These are phyloP conservation scores for Numenius arquata DNA, from an alignment of 2,113 vertebrate species.

Conservation along the genomic window DNA sequence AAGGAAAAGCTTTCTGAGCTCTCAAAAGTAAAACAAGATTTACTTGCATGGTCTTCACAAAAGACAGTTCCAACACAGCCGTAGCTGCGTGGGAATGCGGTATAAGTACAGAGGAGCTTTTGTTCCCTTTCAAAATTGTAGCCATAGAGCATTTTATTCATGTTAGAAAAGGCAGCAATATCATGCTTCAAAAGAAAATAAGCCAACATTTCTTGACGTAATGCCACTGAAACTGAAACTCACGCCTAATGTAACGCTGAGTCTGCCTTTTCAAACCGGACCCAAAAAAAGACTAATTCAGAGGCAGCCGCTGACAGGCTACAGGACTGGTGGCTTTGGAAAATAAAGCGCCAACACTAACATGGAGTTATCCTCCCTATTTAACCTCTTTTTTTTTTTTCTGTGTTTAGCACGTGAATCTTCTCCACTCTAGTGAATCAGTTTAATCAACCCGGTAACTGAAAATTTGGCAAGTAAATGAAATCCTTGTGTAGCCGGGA, in stretches of 20 bases:
- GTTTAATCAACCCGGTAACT: not conserved
- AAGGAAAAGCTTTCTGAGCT: not conserved
- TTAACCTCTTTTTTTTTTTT: not conserved
- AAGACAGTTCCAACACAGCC: not conserved
- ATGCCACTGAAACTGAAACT: not conserved
- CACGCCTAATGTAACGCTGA: not conserved
- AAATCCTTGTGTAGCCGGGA: not conserved
- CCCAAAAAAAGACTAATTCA: not conserved
- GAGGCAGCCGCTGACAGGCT: not conserved
- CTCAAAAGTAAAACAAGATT: not conserved
- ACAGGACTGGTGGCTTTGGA: not conserved
- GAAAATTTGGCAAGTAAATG: not conserved
- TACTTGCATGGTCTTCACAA: not conserved
- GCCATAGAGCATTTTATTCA: not conserved
- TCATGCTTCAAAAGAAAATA: not conserved
- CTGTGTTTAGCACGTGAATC: not conserved
- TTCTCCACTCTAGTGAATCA: not conserved
- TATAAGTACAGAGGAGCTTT: not conserved
- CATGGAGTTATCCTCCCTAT: not conserved
- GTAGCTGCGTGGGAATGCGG: not conserved
- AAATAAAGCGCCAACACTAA: not conserved
- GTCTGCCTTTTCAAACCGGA: not conserved
- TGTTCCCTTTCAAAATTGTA: not conserved
- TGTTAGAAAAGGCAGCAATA: not conserved
- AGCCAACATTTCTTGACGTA: not conserved